phyloP scores from a whole-genome alignment of 2,113 vertebrate genomes.

The Hydrochoerus hydrochaeris region DNA sequence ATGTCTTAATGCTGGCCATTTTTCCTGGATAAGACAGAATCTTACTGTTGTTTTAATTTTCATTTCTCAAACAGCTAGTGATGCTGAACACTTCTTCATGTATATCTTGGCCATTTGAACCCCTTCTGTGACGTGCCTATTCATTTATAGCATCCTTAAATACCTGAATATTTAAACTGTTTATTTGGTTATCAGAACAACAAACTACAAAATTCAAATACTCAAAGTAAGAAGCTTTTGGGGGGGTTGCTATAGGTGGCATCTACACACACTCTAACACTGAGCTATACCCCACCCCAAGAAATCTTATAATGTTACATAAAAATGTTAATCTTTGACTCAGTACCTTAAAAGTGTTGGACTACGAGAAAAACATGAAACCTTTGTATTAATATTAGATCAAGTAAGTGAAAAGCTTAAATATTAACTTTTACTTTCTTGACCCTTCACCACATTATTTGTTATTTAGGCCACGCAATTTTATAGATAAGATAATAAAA shows the following conservation, averaged over 20 bases:
- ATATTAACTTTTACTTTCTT: conserved; percentile 68
- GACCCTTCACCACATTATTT: conserved; percentile 31
- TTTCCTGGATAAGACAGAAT: background rate
- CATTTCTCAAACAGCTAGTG: background rate
- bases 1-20: background rate
- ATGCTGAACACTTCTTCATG: background rate
- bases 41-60: background rate
- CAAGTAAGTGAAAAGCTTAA: conserved; percentile 56
- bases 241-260: background rate
- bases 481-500: conserved; percentile 61
- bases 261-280: background rate
- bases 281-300: background rate
- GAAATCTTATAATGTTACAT: conserved; percentile 50
- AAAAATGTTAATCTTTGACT: conserved; percentile 60
- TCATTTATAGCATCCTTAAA: background rate
- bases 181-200: background rate
- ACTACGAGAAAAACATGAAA: conserved; percentile 55
- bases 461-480: conserved; percentile 40
- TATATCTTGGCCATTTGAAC: background rate
- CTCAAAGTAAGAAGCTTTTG: background rate
- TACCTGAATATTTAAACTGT: conserved; percentile 4
- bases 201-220: conserved; percentile 45
- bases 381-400: conserved; percentile 32
- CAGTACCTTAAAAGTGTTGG: conserved; percentile 13
- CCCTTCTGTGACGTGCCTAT: background rate